Evolutionary conservation across 2,888 invertebrate species (phyloP), one percentile per base, ranked within the genome.

Genomic region (Apamea crenata): DNA sequence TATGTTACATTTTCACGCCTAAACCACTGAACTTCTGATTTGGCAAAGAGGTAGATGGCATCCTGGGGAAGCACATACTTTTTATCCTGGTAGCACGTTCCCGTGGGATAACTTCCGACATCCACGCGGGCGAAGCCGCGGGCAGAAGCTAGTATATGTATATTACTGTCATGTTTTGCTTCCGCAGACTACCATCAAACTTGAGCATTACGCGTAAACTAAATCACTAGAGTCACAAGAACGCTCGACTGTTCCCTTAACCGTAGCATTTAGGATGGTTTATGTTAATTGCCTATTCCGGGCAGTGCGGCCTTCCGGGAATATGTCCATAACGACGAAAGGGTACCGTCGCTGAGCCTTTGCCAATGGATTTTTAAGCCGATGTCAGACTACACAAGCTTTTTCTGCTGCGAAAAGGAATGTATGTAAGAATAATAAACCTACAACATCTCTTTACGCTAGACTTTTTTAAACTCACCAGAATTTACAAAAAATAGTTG

Each of bases 231-330:
- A 12, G 50, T 56, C 56, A n/a, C 71, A 65, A 40, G 65, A 56
- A 66, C 70, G 69, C 59, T 74, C 36, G 18, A 59, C 61, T 56
- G 71, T 18, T 59, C 68, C 18, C 47, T 71, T 44, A 83, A 74
- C 77, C 74, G 73, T 77, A 29, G 83, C 87, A 81, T 86, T 84
- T 74, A 32, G 67, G 53, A 69, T 74, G 72, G 67, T 68, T 68
- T 44, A 68, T n/a, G 67, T n/a, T 66, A 68, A 44, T 44, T 44
- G 67, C n/a, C 40, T 18, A 44, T 68, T 44, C n/a, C 10, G n/a
- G 40, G 10, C 25, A 44, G n/a, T 18, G 67, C 36, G n/a, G 40
- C 10, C n/a, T n/a, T 68, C 10, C 10, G 10, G 18, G 18, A 68
- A 68, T n/a, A 44, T 44, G n/a, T n/a, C 67, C 40, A 68, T 44